Conservation (phyloP, 2,113 vertebrate genomes). For the Trachemys scripta region DNA sequence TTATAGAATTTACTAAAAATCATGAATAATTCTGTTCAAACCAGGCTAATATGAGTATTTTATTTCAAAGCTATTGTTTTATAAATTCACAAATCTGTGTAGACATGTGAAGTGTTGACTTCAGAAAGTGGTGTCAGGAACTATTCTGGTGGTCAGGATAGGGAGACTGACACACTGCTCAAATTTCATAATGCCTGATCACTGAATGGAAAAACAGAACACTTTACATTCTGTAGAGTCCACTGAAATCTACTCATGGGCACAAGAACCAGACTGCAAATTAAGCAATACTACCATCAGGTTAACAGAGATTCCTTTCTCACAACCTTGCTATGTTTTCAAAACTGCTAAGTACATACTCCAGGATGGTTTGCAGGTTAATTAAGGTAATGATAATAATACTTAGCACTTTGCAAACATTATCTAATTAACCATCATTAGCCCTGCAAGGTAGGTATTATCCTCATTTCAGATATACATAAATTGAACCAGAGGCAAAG, state of each 20-base stretch:
- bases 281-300: not conserved
- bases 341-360: not conserved
- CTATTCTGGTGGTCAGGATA: not conserved
- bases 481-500: not conserved
- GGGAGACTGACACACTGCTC: not conserved
- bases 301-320: not conserved
- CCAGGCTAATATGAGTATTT: not conserved
- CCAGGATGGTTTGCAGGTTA: not conserved
- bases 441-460: not conserved
- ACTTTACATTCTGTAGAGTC: not conserved
- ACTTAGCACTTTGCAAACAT: not conserved
- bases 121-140: not conserved
- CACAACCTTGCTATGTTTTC: not conserved
- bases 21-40: not conserved
- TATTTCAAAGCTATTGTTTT: not conserved
- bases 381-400: not conserved
- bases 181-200: not conserved
- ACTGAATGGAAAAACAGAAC: not conserved
- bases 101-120: not conserved
- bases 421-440: not conserved
- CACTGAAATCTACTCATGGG: not conserved
- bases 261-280: not conserved
- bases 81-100: not conserved
- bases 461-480: not conserved
- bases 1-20: not conserved